Evolutionary conservation across 2,888 invertebrate genomes (phyloP), one percentile per base, ranked within the genome.

Genomic region (Orchesella flavescens): DNA sequence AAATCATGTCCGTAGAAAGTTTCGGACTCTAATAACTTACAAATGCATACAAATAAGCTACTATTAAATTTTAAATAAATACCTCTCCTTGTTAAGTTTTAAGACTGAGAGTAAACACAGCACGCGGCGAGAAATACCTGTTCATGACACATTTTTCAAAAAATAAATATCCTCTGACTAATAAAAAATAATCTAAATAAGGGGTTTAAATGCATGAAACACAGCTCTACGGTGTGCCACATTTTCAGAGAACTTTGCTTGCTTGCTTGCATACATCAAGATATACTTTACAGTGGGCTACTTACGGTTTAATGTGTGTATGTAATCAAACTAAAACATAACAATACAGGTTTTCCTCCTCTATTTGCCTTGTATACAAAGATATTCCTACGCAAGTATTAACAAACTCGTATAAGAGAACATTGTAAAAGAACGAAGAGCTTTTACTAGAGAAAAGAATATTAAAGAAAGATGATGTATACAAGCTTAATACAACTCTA

Each of bases 111-210:
- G 72, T 73, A 61, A 73, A 73, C 53, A 44, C 61, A 17, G 7
- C 24, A 55, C 57, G 24, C 34, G 44, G 17, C 24, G 49, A 69
- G 53, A 53, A 69, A 44, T 21, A 72, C 44, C 46, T 65, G 59
- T 68, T 71, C 73, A 80, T 80, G 80, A 68, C 80, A 80, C 49
- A 81, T 74, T 74, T 81, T 74, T 68, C n/a, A 57, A 81, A 66
- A 68, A 72, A 72, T 68, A 80, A 73, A 78, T 80, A 80, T 80
- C 49, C 34, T 63, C 66, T 55, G 12, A 61, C 77, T 61, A 78
- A 71, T 78, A 69, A 69, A 69, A 34, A 49, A 49, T 78, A 69
- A 61, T 69, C 77, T 69, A 78, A 78, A 78, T 78, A 78, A 69
- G 77, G 77, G 61, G 46, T 78, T 69, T 69, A 78, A 71, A 69